Evolutionary conservation across 2,888 invertebrate genomes (phyloP).

Genomic region (Drosophila prostipennis): DNA sequence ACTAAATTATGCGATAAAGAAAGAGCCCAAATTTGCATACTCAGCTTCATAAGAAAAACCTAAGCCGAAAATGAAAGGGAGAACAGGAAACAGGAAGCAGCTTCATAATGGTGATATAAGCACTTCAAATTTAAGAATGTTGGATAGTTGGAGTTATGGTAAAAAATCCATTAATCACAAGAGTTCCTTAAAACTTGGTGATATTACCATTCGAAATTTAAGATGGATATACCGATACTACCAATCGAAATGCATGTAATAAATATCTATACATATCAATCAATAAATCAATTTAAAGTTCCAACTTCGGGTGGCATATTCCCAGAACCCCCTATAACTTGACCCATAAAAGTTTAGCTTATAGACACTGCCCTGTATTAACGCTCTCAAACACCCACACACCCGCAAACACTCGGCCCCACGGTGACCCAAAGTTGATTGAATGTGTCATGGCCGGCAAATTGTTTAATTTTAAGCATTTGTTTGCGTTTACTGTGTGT

Average conservation of each 20-base stretch:
- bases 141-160: no score
- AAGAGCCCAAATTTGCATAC: not conserved
- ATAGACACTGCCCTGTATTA: conserved; percentile 31
- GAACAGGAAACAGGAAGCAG: not conserved
- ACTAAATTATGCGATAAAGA: not conserved
- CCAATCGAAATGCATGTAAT: not conserved
- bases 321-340: not conserved
- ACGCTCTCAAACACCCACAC: conserved; percentile 36
- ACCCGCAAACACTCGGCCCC: conserved; percentile 26
- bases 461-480: conserved; percentile 43
- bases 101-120: no score
- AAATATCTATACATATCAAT: no score
- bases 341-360: not conserved
- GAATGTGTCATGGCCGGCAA: conserved; percentile 50
- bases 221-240: not conserved
- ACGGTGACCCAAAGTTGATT: conserved; percentile 45
- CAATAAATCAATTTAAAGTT: no score
- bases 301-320: not conserved
- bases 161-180: no score
- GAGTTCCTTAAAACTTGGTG: no score
- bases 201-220: no score
- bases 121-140: no score
- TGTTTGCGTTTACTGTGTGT: conserved; percentile 27
- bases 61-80: not conserved
- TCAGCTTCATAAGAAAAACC: not conserved